Evolutionary conservation across 2,113 vertebrate species (phyloP).

Genomic region (Mastomys natalensis): DNA sequence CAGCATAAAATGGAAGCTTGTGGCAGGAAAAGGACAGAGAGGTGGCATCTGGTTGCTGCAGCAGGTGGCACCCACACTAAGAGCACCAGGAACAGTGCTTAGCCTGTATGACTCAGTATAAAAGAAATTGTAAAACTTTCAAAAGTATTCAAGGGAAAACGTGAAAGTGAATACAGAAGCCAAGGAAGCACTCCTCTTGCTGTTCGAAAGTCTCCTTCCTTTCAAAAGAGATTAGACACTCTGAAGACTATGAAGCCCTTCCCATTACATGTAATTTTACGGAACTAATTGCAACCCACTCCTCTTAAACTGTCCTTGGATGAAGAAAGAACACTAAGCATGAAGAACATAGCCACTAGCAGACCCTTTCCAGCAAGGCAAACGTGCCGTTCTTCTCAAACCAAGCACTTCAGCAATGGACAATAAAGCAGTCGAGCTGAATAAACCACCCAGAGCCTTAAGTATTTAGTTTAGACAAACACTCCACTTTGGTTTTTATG

Average conservation of each 20-base stretch:
- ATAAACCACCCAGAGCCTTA: background rate
- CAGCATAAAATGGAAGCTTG: background rate
- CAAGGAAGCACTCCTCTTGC: background rate
- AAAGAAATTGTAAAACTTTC: background rate
- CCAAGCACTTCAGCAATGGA: constrained; percentile 29
- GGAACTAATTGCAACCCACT: constrained; percentile 12
- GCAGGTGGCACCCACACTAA: background rate
- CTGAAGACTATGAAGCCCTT: background rate
- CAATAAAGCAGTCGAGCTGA: background rate
- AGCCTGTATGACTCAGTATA: background rate
- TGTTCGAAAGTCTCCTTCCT: background rate
- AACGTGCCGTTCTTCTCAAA: background rate
- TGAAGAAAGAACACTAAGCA: background rate
- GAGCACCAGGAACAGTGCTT: background rate
- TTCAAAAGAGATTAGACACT: constrained; percentile 2
- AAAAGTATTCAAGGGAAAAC: background rate
- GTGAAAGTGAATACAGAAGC: background rate
- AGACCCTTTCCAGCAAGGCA: background rate
- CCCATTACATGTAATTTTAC: background rate
- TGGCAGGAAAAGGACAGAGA: background rate
- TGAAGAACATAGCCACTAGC: background rate
- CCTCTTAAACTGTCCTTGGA: constrained; percentile 4
- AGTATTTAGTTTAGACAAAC: constrained; percentile 45
- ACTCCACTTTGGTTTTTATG: background rate
- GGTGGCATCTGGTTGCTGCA: background rate